Evolutionary conservation across 2,113 vertebrate genomes (phyloP).

Genomic region (Cynopterus brachyotis): DNA sequence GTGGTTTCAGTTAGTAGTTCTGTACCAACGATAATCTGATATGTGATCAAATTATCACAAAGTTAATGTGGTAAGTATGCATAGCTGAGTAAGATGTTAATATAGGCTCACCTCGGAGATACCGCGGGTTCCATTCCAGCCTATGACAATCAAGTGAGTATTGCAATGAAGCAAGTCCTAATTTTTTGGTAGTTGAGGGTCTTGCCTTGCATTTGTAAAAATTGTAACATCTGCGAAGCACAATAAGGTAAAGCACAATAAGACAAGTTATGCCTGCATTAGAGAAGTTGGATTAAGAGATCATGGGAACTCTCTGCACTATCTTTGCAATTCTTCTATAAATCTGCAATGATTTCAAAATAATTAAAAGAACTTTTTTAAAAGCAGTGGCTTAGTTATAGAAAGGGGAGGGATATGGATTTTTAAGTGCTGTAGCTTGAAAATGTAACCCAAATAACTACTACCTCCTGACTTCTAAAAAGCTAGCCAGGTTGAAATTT

Average conservation of each 20-base stretch:
- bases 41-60: background rate
- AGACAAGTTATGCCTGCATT: background rate
- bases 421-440: conserved; percentile 1
- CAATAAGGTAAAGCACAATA: background rate
- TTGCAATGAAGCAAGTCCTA: background rate
- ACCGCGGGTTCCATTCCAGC: background rate
- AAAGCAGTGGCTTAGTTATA: background rate
- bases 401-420: background rate
- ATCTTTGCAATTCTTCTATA: background rate
- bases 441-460: background rate
- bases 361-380: background rate
- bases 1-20: background rate
- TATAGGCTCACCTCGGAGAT: too few relatives aligned
- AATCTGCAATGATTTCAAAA: background rate
- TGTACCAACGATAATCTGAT: background rate
- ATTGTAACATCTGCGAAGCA: background rate
- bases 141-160: background rate
- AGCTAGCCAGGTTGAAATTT: background rate
- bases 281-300: too few relatives aligned
- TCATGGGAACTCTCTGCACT: background rate
- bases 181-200: background rate
- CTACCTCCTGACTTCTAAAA: background rate
- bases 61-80: background rate
- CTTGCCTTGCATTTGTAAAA: background rate
- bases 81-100: background rate